Conservation (phyloP, 1,140 invertebrate genomes). For the Glossosoma conforme region DNA sequence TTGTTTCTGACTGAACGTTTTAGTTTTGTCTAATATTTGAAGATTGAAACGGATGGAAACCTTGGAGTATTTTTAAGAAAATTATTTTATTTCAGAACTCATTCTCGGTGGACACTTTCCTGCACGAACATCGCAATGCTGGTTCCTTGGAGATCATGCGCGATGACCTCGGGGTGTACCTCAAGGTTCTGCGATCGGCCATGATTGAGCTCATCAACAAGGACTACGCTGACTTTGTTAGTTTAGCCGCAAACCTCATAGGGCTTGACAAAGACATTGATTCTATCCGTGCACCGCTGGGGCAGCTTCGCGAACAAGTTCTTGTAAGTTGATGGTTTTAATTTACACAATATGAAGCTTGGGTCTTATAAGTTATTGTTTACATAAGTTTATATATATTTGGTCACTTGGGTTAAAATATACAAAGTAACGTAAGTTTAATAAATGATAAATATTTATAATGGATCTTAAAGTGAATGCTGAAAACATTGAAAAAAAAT, state of each 20-base stretch:
- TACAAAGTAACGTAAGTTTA: too few species aligned
- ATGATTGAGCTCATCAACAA: slow-evolving; percentile 97
- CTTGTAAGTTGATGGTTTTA: slow-evolving; percentile 53
- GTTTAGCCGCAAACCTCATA: slow-evolving; percentile 89
- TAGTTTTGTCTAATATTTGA: too few species aligned
- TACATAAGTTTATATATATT: not conserved
- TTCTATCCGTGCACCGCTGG: slow-evolving; percentile 70
- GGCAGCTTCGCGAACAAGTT: slow-evolving; percentile 75
- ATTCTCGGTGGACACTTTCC: slow-evolving; percentile 88
- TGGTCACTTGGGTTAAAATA: too few species aligned
- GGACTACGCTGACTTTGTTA: slow-evolving; percentile 96
- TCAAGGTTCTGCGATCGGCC: slow-evolving; percentile 83
- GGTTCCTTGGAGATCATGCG: slow-evolving; percentile 80
- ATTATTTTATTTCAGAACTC: slow-evolving; percentile 57
- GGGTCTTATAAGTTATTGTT: not conserved
- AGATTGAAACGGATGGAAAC: too few species aligned
- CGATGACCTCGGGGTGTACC: slow-evolving; percentile 84
- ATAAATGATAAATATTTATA: too few species aligned
- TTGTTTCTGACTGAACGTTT: too few species aligned
- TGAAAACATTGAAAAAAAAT: too few species aligned
- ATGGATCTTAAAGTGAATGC: too few species aligned
- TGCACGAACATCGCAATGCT: slow-evolving; percentile 77
- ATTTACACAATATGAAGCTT: not conserved
- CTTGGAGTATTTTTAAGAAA: too few species aligned
- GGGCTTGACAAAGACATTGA: slow-evolving; percentile 83